phyloP scores from a whole-genome alignment of 1,140 invertebrate species.

The Heterodera schachtii region DNA sequence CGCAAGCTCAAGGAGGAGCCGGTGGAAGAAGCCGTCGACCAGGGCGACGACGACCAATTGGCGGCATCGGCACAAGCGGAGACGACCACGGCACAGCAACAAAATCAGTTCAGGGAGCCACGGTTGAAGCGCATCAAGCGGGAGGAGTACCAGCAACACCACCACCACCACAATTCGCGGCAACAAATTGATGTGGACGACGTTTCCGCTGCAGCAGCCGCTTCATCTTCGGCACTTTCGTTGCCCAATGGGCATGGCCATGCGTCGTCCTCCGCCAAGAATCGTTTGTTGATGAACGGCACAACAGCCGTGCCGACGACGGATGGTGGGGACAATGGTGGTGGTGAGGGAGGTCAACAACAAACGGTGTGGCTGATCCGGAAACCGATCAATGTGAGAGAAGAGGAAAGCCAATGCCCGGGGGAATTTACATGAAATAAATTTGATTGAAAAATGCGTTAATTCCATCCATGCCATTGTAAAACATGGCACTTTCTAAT shows the following conservation, averaged over 20 bases:
- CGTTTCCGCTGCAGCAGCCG: not conserved
- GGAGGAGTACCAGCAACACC: not conserved
- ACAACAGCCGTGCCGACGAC: not conserved
- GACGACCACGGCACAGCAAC: no score
- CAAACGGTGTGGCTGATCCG: constrained; percentile 32
- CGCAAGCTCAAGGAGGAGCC: constrained; percentile 13
- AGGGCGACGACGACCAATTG: not conserved
- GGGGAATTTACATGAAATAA: no score
- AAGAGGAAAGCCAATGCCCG: no score
- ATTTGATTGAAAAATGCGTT: no score
- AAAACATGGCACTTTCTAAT: no score
- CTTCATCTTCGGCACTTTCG: no score
- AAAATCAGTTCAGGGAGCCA: not conserved
- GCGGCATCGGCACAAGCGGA: no score
- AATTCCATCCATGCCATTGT: no score
- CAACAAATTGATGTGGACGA: not conserved
- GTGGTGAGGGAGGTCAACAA: not conserved
- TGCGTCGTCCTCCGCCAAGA: not conserved
- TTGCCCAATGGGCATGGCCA: not conserved
- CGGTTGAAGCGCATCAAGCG: constrained; percentile 4
- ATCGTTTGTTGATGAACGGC: not conserved
- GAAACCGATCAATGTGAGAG: constrained; percentile 31
- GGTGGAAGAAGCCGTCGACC: constrained; percentile 5
- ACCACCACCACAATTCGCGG: not conserved
- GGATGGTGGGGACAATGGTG: not conserved